A percentile compares a stretch with the other conserved stretches of the same genome.
These are phyloP conservation scores for Acanthiza pusilla DNA, from an alignment of 2,797 vertebrate species.

Conservation along the genomic window DNA sequence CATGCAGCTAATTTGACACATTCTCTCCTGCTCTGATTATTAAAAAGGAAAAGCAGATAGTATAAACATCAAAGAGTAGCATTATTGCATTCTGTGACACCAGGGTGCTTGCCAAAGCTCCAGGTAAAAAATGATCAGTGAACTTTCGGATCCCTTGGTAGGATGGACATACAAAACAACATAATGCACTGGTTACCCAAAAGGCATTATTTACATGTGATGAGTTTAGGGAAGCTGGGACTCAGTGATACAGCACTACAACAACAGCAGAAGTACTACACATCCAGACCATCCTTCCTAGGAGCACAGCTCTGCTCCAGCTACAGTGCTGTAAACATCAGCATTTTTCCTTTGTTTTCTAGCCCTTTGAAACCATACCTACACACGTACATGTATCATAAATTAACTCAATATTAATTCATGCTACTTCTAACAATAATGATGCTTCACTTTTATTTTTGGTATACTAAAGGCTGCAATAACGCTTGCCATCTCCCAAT, in stretches of 20 bases:
- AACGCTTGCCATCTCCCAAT: background rate
- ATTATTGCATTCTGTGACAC: slow-evolving; percentile 26
- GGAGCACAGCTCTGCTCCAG: background rate
- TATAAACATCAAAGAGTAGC: slow-evolving; percentile 53
- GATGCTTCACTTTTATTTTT: background rate
- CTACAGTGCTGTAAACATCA: background rate
- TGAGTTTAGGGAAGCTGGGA: background rate
- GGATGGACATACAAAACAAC: background rate
- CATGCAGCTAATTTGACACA: slow-evolving; percentile 65
- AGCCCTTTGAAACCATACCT: background rate
- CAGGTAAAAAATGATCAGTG: slow-evolving; percentile 12
- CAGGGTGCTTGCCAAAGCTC: slow-evolving; percentile 54
- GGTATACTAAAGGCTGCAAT: background rate
- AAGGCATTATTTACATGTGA: background rate
- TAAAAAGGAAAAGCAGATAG: slow-evolving; percentile 50
- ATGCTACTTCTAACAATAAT: background rate
- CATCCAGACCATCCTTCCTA: background rate
- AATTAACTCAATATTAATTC: background rate
- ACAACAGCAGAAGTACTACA: background rate
- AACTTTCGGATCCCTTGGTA: slow-evolving; percentile 21
- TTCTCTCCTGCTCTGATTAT: slow-evolving; percentile 62
- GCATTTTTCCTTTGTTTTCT: background rate
- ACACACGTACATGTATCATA: background rate
- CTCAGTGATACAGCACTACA: background rate
- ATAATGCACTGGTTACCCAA: background rate